Evolutionary conservation across 1,140 invertebrate species (phyloP).

Genomic region (Popillia japonica): DNA sequence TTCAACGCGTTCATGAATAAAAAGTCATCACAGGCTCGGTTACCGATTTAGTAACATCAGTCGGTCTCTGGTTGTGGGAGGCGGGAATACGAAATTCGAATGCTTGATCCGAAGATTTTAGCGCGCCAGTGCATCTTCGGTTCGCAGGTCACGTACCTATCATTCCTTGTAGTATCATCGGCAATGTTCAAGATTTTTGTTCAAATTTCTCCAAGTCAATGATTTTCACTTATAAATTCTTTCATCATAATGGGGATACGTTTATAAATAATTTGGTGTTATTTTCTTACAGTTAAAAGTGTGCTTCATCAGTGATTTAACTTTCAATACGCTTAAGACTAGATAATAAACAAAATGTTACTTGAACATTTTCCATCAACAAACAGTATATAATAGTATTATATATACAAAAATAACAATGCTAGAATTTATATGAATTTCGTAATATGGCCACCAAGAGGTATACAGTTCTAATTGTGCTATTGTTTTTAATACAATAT

Average conservation of each 20-base stretch:
- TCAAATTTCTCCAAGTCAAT: too few species aligned
- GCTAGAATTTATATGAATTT: conserved; percentile 22
- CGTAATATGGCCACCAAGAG: conserved; percentile 20
- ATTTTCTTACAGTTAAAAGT: neutral
- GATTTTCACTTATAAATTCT: too few species aligned
- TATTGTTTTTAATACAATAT: conserved; percentile 25
- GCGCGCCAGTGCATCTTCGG: too few species aligned
- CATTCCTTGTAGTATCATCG: too few species aligned
- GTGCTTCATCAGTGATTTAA: conserved; percentile 1
- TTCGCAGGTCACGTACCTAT: too few species aligned
- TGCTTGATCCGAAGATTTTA: too few species aligned
- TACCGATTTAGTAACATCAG: too few species aligned
- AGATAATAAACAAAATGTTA: conserved; percentile 26
- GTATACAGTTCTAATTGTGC: conserved; percentile 21
- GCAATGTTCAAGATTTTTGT: too few species aligned
- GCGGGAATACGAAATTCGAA: too few species aligned
- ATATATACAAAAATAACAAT: neutral
- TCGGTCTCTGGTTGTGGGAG: too few species aligned
- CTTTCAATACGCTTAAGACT: conserved; percentile 25
- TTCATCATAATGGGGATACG: neutral
- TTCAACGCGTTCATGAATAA: too few species aligned
- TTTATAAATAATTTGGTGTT: conserved; percentile 4
- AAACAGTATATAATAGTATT: conserved; percentile 24
- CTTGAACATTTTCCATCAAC: neutral
- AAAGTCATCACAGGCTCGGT: too few species aligned